Evolutionary conservation across 1,140 invertebrate genomes (phyloP), one percentile per base, ranked within the genome.

Genomic region (Drosophila takahashii): DNA sequence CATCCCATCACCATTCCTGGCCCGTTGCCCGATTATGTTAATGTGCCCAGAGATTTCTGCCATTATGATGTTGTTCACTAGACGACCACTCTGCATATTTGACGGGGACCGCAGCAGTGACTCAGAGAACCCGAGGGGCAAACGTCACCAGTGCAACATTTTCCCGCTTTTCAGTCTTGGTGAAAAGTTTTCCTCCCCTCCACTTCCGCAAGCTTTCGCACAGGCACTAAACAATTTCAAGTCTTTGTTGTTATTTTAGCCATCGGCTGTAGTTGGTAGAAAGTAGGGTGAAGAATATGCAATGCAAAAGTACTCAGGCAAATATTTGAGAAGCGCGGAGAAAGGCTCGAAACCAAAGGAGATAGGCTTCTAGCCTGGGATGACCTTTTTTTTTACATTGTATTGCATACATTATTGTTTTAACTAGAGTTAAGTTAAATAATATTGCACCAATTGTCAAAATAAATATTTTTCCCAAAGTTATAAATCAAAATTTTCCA

Each of bases 41-140:
- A 86, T 86, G 83, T 76, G 83, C 70, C 83, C 78, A 52, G 74
- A 81, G 81, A 79, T 70, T 69, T 71, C 61, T 81, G 69, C 69
- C 78, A 81, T 86, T 86, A 86, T 86, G 78, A 86, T 78, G 81
- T 79, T 86, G 81, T 81, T 75, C 81, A 37, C 66, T 59, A 71
- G 76, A 79, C 81, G 71, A 79, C 72, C 73, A 81, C 79, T 87
- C 83, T 87, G 74, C 79, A 86, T 79, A 85, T 87, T 85, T 86
- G 83, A 70, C 77, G 48, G 64, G 39, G 45, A 58, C 52, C 52
- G 36, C 52, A 72, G 59, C 50, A 65, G 60, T 56, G 42, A 52
- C 58, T 53, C 27, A 37, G 47, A 22, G 54, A 27, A 26, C 57
- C 48, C 57, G 29, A 32, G 64, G 65, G 64, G 64, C 58, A 36